Evolutionary conservation across 2,113 vertebrate genomes (phyloP).

Genomic region (Phalacrocorax aristotelis): DNA sequence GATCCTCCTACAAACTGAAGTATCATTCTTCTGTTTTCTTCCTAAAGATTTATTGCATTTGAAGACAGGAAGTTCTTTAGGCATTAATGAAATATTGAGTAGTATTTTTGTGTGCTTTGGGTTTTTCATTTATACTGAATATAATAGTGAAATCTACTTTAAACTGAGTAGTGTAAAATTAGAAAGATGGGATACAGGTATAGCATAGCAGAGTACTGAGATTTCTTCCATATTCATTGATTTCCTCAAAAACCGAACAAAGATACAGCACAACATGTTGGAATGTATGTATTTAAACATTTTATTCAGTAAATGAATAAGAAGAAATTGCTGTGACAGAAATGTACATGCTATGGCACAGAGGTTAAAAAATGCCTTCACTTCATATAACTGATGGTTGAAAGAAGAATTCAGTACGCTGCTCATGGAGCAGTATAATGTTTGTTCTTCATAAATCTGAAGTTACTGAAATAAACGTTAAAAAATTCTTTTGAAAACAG

Average conservation of each 20-base stretch:
- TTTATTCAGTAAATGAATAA: background rate
- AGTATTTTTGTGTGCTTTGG: background rate
- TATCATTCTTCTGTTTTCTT: background rate
- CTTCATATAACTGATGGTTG: background rate
- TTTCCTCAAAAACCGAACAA: background rate
- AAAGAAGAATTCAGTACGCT: background rate
- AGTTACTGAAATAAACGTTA: background rate
- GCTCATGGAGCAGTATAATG: background rate
- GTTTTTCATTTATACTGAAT: background rate
- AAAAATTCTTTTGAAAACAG: background rate
- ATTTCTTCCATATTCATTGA: background rate
- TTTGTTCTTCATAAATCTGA: background rate
- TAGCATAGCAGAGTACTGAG: background rate
- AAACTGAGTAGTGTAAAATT: background rate
- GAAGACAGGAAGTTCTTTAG: background rate
- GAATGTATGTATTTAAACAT: background rate
- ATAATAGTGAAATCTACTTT: background rate
- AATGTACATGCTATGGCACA: background rate
- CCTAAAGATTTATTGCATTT: background rate
- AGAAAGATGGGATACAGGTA: background rate
- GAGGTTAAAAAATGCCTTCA: background rate
- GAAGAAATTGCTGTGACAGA: background rate
- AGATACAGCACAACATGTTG: background rate
- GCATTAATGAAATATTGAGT: conserved; percentile 23
- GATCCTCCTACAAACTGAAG: background rate